phyloP scores from a whole-genome alignment of 92 coral and sea anemone genomes.

The Porites rus region DNA sequence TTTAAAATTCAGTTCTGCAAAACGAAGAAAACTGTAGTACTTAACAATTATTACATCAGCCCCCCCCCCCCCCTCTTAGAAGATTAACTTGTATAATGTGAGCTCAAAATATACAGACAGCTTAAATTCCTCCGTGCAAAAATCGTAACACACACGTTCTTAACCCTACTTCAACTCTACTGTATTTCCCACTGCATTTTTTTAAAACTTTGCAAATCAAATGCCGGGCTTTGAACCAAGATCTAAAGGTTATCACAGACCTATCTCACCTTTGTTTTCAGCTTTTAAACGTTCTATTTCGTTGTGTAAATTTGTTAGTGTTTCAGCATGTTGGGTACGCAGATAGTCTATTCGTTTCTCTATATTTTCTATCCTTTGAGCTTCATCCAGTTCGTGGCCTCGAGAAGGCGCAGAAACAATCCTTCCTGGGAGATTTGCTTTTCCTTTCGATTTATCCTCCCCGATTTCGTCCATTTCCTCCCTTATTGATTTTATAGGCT shows the following conservation, averaged over 20 bases:
- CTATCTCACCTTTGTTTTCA: slow-evolving; percentile 94
- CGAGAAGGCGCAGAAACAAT: slow-evolving; percentile 93
- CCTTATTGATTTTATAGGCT: slow-evolving; percentile 59
- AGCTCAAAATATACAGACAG: too few relatives aligned
- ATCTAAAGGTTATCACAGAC: background rate
- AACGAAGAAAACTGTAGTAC: slow-evolving; percentile 11
- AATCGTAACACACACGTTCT: too few relatives aligned
- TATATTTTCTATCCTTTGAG: slow-evolving; percentile 73
- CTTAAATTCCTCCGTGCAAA: too few relatives aligned
- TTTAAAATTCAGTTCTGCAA: slow-evolving; percentile 95
- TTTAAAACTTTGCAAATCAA: too few relatives aligned
- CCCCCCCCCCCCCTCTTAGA: too few relatives aligned
- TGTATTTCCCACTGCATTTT: too few relatives aligned
- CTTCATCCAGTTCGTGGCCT: slow-evolving; percentile 68
- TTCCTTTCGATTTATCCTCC: slow-evolving; percentile 41
- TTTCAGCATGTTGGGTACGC: slow-evolving; percentile 87
- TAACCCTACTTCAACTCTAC: too few relatives aligned
- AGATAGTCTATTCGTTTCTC: slow-evolving; percentile 87
- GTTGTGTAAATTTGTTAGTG: slow-evolving; percentile 78
- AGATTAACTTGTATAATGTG: too few relatives aligned
- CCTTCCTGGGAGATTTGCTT: slow-evolving; percentile 60
- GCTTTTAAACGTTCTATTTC: slow-evolving; percentile 93
- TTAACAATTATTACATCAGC: too few relatives aligned
- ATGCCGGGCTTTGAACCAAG: too few relatives aligned
- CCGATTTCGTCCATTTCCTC: slow-evolving; percentile 57